phyloP scores from a whole-genome alignment of 2,888 invertebrate genomes.

The Cephus rjabovi region DNA sequence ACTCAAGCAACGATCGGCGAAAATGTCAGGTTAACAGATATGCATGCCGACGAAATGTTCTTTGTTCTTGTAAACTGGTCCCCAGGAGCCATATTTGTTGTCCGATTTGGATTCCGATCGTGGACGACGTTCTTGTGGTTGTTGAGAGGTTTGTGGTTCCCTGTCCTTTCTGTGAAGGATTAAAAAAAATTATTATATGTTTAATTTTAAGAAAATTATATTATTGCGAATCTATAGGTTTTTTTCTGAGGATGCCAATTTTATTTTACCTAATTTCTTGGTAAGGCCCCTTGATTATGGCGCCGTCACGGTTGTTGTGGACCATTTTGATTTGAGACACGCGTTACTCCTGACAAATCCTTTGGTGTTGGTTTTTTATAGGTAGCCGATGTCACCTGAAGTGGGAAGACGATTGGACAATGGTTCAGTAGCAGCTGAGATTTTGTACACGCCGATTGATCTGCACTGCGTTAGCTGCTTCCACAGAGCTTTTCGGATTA shows the following conservation, averaged over 20 bases:
- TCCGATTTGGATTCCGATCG: conserved; percentile 51
- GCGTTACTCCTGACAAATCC: background rate
- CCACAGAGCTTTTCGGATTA: background rate
- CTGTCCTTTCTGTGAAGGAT: conserved; percentile 54
- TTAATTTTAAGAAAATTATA: conserved; percentile 9
- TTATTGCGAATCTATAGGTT: background rate
- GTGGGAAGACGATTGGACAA: conserved; percentile 28
- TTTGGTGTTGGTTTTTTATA: background rate
- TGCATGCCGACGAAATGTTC: conserved; percentile 81
- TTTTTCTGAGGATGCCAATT: background rate
- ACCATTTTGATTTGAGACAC: conserved; percentile 45
- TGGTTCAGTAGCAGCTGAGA: conserved; percentile 38
- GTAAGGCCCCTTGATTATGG: conserved; percentile 48
- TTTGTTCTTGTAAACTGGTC: conserved; percentile 80
- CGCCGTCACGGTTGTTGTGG: conserved; percentile 39
- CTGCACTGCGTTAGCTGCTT: conserved; percentile 33
- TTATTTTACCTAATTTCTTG: conserved; percentile 46
- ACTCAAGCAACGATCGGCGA: background rate
- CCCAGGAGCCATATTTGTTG: conserved; percentile 75
- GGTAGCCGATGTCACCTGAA: background rate
- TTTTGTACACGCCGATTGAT: conserved; percentile 28
- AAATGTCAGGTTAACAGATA: conserved; percentile 67
- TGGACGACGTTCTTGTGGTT: conserved; percentile 56
- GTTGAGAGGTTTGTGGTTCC: conserved; percentile 52
- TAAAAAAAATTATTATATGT: conserved; percentile 11